phyloP scores from a whole-genome alignment of 1,140 invertebrate species.

The Scylla paramamosain region DNA sequence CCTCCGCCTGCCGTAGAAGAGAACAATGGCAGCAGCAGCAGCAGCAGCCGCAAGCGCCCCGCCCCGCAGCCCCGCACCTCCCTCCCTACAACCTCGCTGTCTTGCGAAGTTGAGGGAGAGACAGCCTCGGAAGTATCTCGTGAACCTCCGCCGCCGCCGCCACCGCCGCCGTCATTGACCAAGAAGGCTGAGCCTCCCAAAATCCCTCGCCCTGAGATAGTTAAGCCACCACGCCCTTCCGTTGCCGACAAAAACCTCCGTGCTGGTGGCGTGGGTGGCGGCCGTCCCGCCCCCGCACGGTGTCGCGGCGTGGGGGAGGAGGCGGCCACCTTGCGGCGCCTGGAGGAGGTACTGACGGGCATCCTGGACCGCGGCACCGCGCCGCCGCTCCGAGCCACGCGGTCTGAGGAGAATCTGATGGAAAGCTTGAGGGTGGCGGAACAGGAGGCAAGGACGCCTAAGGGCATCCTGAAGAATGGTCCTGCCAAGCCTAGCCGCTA shows the following conservation, averaged over 20 bases:
- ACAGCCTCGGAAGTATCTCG: not conserved
- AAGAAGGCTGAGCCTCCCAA: not conserved
- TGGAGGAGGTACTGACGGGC: slow-evolving; percentile 66
- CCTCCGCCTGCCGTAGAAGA: slow-evolving; percentile 66
- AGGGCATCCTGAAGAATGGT: slow-evolving; percentile 69
- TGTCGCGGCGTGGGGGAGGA: slow-evolving; percentile 4
- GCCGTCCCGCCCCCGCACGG: not conserved
- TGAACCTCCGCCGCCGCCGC: not conserved
- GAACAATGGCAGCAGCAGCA: slow-evolving; percentile 62
- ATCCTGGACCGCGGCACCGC: slow-evolving; percentile 60
- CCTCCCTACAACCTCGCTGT: not conserved
- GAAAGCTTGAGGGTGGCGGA: slow-evolving; percentile 54
- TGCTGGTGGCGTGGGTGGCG: not conserved
- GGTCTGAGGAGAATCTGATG: slow-evolving; percentile 69
- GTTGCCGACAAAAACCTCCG: slow-evolving; percentile 41
- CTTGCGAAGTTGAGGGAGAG: not conserved
- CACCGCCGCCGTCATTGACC: not conserved
- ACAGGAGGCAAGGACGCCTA: slow-evolving; percentile 54
- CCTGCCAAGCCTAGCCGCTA: slow-evolving; percentile 70
- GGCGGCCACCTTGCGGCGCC: slow-evolving; percentile 35
- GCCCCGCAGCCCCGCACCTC: slow-evolving; percentile 60
- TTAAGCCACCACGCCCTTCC: slow-evolving; percentile 64
- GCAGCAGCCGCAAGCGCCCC: slow-evolving; percentile 60
- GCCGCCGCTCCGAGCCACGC: slow-evolving; percentile 59
- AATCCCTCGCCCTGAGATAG: slow-evolving; percentile 34